Evolutionary conservation across 2,113 vertebrate species (phyloP).

Genomic region (Hydrochoerus hydrochaeris): DNA sequence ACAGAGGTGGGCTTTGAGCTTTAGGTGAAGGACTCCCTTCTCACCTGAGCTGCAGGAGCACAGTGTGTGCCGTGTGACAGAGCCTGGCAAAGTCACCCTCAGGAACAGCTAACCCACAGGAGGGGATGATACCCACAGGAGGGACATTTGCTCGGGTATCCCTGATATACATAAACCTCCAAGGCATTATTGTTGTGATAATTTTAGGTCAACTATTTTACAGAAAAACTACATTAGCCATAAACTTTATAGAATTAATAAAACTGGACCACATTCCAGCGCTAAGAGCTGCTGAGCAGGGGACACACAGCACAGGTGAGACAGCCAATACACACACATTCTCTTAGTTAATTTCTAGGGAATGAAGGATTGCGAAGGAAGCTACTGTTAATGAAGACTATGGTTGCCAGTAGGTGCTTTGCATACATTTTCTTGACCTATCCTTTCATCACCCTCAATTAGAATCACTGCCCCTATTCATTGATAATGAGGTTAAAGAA

Average conservation of each 20-base stretch:
- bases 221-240: background rate
- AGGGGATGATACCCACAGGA: background rate
- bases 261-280: background rate
- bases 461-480: background rate
- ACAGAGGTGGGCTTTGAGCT: background rate
- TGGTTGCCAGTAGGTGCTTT: background rate
- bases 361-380: background rate
- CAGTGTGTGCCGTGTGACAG: accelerated
- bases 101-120: background rate
- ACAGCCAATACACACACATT: background rate
- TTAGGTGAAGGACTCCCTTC: background rate
- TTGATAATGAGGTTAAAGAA: background rate
- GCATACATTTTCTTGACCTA: background rate
- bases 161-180: background rate
- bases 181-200: background rate
- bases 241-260: background rate
- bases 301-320: background rate
- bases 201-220: background rate
- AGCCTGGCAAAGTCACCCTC: background rate
- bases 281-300: background rate
- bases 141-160: background rate
- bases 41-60: background rate
- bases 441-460: background rate
- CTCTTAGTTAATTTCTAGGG: background rate
- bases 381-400: background rate